Evolutionary conservation across 2,888 invertebrate species (phyloP), one percentile per base, ranked within the genome.

Genomic region (Odontothrips loti): DNA sequence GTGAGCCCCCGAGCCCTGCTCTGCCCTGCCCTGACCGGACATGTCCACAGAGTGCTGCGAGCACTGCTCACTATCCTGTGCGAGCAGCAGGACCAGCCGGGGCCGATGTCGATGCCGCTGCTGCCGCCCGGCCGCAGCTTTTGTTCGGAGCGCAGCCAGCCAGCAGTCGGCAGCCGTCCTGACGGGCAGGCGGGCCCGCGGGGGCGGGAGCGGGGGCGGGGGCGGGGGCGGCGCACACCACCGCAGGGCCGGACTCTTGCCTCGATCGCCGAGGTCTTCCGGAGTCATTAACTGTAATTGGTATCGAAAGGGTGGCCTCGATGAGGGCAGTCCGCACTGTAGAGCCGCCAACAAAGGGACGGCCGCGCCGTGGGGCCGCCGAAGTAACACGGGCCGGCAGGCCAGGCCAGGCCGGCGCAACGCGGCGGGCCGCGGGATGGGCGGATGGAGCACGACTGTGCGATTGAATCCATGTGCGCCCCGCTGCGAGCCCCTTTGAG

Each of bases 191-290:
- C 17, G 4, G 58, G 58, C 17, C 58, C 58, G 58, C 58, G 20
- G 58, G 58, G 20, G 15, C 58, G 17, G 11, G 11, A 15, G 20
- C 34, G 34, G 58, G 58, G 58, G 20, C 58, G 17, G 58, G 15
- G 6, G 20, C 58, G 15, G 15, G 11, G 15, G 15, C 51, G 51
- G 17, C 12, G 17, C 12, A 51, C 17, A 58, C 58, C 58, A 17
- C n/a, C n/a, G 34, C 34, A 43, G 34, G 34, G 34, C 34, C 34
- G 34, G 51, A 12, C 51, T n/a, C n/a, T n/a, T 20, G 51, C 51
- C 10, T 12, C 51, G 51, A 2, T 51, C 51, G 51, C 10, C 51
- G 51, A 58, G 58, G 11, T 87, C 87, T 29, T 85, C 83, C 47
- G 83, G 83, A 9, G 82, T 79, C 48, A 58, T 83, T 84, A 29